Conservation (phyloP, 1,140 invertebrate species). For the Fopius arisanus region DNA sequence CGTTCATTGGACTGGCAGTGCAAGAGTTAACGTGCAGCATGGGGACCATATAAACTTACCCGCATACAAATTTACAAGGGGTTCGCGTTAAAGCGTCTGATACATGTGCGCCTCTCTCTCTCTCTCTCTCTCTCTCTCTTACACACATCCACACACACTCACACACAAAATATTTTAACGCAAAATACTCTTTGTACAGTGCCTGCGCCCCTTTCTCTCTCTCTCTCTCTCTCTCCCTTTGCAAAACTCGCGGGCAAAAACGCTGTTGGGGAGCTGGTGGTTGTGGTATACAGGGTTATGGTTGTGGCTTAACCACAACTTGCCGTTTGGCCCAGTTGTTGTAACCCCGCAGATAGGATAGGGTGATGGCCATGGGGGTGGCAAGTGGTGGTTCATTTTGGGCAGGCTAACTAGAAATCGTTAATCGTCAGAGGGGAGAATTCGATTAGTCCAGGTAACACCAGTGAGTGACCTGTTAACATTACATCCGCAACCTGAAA, state of each 20-base stretch:
- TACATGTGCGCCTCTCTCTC: slow-evolving; percentile 29
- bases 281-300: slow-evolving; percentile 11
- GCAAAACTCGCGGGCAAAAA: neutral
- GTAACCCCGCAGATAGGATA: neutral
- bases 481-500: neutral
- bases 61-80: slow-evolving; percentile 48
- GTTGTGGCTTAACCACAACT: neutral
- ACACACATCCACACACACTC: neutral
- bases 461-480: neutral
- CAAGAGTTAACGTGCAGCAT: slow-evolving; percentile 36
- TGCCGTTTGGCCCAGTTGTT: slow-evolving; percentile 17
- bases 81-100: slow-evolving; percentile 44
- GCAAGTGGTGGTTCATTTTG: neutral
- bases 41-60: slow-evolving; percentile 48
- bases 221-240: neutral
- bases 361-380: neutral
- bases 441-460: slow-evolving; percentile 7
- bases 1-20: slow-evolving; percentile 2
- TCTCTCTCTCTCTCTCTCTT: too few relatives aligned
- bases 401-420: slow-evolving; percentile 14
- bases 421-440: slow-evolving; percentile 12
- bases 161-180: slow-evolving; percentile 5
- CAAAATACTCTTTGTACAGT: slow-evolving; percentile 23
- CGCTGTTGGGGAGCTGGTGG: neutral
- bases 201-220: neutral